Evolutionary conservation across 1,140 invertebrate species (phyloP).

Genomic region (Ceratina australensis): DNA sequence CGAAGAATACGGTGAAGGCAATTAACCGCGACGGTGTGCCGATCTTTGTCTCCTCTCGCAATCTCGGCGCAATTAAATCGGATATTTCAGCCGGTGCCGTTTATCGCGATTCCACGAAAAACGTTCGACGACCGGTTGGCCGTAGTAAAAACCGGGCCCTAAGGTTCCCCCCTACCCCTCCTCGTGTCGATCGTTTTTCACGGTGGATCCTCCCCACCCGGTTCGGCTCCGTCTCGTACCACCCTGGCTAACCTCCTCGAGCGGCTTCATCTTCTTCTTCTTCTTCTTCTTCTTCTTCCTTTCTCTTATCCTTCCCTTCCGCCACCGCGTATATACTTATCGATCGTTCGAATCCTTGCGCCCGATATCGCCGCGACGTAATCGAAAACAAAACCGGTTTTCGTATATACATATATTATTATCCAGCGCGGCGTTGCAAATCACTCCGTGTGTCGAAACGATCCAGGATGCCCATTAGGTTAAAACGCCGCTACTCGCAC

Average conservation of each 20-base stretch:
- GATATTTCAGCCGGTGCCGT: conserved; percentile 74
- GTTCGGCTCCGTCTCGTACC: not conserved
- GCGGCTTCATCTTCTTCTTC: not conserved
- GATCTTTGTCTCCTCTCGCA: conserved; percentile 74
- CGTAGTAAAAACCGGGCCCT: conserved; percentile 56
- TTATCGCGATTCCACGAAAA: conserved; percentile 68
- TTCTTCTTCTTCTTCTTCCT: conserved; percentile 27
- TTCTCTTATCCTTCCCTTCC: conserved; percentile 30
- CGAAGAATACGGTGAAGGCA: conserved; percentile 38
- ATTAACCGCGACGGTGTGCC: conserved; percentile 56
- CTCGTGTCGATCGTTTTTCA: conserved; percentile 57
- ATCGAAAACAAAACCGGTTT: conserved; percentile 62
- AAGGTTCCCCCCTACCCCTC: conserved; percentile 55
- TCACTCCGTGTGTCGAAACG: conserved; percentile 48
- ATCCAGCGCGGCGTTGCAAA: conserved; percentile 43
- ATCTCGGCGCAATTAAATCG: conserved; percentile 76
- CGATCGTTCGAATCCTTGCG: conserved; percentile 48
- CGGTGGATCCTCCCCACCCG: conserved; percentile 24
- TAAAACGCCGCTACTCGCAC: conserved; percentile 42
- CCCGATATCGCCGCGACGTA: conserved; percentile 46
- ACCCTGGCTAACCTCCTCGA: no score
- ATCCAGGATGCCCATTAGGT: conserved; percentile 44
- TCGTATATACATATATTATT: conserved; percentile 45
- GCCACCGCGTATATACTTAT: conserved; percentile 36
- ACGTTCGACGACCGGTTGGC: conserved; percentile 51